Evolutionary conservation across 2,797 vertebrate genomes (phyloP), one percentile per base, ranked within the genome.

Genomic region (Lacerta bilineata): DNA sequence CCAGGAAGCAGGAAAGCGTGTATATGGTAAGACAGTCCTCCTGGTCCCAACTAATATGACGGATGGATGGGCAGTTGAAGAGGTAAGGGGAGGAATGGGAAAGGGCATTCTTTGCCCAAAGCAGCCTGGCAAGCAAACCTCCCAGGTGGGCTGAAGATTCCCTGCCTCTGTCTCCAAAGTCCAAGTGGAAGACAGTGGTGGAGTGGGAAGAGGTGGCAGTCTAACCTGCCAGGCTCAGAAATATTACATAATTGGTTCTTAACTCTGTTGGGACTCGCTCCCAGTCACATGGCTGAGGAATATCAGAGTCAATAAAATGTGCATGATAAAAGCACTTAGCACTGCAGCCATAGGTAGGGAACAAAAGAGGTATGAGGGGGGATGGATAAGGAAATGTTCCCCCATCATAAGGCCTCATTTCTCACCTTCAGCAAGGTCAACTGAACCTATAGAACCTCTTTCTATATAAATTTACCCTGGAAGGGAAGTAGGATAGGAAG

Each of bases 381-480:
- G 2, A 55, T 3, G 17, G 25, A 66, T 25, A 66, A 68, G 6
- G 59, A n/a, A 82, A 82, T 68, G 25, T 68, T 82, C 43, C 25
- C 59, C 25, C 6, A 13, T 64, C 7, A 27, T 41, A n/a, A 43
- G 27, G 39, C 18, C 11, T 66, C 80, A 82, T 4, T 46, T 66
- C 64, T 25, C 83, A 61, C 75, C 93, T 93, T 80, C 0, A 20
- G 75, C 91, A 87, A 87, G 90, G 89, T 0, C 64, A 90, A 93
- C 85, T 92, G 20, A 84, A 66, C 5, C 50, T 15, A 55, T 55
- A 13, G 13, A 55, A 55, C 20, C 43, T 71, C 25, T n/a, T 27
- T n/a, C 29, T 27, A 41, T 13, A 50, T 50, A 13, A 50, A 50
- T 50, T 50, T 50, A 50, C 50, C 50, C 50, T 50, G 11, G 50